Evolutionary conservation across 2,113 vertebrate species (phyloP), one percentile per base, ranked within the genome.

Genomic region (Phrynosoma blainvillii): DNA sequence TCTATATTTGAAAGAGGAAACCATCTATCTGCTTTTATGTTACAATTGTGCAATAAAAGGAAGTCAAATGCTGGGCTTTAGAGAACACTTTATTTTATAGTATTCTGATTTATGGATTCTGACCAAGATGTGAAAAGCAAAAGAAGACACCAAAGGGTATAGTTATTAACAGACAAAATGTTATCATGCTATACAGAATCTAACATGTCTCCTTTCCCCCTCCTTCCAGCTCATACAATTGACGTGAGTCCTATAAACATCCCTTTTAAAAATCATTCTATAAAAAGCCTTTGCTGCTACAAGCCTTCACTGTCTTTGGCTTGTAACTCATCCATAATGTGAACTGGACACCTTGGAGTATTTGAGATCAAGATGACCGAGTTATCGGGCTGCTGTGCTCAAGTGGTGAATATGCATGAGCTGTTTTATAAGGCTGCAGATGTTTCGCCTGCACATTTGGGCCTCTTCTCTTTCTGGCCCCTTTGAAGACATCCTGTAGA

Each of bases 21-120:
- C 92, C 93, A 95, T 95, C 93, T 93, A 94, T 94, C 93, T 94
- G 91, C 90, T 94, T 96, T 94, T 94, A 93, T 93, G 79, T 91
- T 91, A 91, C 4, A 73, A 91, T 84, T 84, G 89, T 89, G 84
- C 75, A 94, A 94, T 89, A 90, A 93, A 94, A 94, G 90, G 93
- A 95, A 95, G 92, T 4, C 0, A 93, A 16, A 90, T 87, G 25
- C 79, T 32, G 73, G 52, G 75, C n/a, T 86, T 94, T 86, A 88
- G 68, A 91, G 88, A 71, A 84, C 59, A 25, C 36, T 91, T n/a
- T 77, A 52, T 89, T 94, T 93, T 86, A 52, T 81, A 42, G 86
- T 65, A 25, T 56, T 91, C 87, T 86, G 20, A 82, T 91, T 91
- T 92, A 84, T 86, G 54, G 70, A 90, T 85, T 91, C 87, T 91